Evolutionary conservation across 2,888 invertebrate genomes (phyloP).

Genomic region (Pachycephus smyrnensis): DNA sequence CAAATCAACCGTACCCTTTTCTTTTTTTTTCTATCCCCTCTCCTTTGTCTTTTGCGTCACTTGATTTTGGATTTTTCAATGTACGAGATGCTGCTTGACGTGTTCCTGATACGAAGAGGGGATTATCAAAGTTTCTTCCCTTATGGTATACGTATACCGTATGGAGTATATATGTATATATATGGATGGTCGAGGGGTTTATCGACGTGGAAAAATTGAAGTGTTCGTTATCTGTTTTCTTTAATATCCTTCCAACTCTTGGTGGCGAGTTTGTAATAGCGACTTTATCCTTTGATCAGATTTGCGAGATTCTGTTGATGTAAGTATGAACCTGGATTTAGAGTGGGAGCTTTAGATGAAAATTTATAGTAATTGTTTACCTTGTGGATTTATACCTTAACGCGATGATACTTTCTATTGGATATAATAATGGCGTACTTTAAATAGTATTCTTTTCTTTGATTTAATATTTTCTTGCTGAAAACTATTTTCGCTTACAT

Average conservation of each 20-base stretch:
- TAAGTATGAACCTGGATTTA: not conserved
- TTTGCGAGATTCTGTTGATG: not conserved
- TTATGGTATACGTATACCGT: too few relatives aligned
- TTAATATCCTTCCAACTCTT: not conserved
- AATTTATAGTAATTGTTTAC: not conserved
- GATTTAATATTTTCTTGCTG: not conserved
- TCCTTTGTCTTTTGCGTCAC: not conserved
- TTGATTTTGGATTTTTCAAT: not conserved
- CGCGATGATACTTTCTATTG: not conserved
- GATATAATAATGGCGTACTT: not conserved
- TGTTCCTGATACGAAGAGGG: not conserved
- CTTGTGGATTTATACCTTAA: not conserved
- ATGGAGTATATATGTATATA: not conserved
- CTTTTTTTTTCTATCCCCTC: not conserved
- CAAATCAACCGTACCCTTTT: constrained; percentile 24
- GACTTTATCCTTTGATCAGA: not conserved
- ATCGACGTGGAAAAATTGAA: not conserved
- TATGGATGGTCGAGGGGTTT: not conserved
- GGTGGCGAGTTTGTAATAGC: not conserved
- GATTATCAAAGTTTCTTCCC: not conserved
- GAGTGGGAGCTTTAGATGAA: not conserved
- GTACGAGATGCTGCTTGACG: not conserved
- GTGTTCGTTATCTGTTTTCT: not conserved
- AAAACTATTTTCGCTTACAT: not conserved
- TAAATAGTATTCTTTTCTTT: not conserved